These are phyloP conservation scores for Meganola albula DNA, from an alignment of 2,888 invertebrate genomes.

Conservation along the genomic window DNA sequence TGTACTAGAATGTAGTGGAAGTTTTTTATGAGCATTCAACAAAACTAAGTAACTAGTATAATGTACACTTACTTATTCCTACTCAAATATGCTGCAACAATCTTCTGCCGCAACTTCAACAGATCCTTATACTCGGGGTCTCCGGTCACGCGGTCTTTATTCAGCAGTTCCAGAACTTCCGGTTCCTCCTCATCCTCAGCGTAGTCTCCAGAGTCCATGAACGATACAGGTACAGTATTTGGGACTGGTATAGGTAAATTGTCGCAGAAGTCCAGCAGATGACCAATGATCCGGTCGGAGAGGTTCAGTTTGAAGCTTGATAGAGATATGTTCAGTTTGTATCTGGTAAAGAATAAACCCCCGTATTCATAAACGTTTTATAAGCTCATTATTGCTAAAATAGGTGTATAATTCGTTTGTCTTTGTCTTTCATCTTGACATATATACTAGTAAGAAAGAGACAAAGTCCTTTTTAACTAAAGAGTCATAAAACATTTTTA, in stretches of 20 bases:
- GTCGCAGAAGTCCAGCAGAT: slow-evolving; percentile 80
- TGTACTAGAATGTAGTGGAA: no score
- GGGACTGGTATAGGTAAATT: slow-evolving; percentile 66
- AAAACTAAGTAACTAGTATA: no score
- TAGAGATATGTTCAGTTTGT: slow-evolving; percentile 85
- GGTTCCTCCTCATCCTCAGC: slow-evolving; percentile 52
- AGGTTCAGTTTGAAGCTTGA: slow-evolving; percentile 85
- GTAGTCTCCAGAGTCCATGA: slow-evolving; percentile 65
- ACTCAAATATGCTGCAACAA: slow-evolving; percentile 62
- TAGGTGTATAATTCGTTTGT: no score
- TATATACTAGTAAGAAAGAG: no score
- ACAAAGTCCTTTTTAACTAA: no score
- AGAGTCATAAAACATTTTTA: no score
- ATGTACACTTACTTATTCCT: slow-evolving; percentile 55
- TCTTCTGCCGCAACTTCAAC: slow-evolving; percentile 57
- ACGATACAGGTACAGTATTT: slow-evolving; percentile 66
- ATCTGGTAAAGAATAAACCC: no score
- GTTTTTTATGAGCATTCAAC: neutral
- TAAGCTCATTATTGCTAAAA: no score
- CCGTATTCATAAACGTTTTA: no score
- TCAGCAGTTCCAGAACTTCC: slow-evolving; percentile 40
- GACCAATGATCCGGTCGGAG: slow-evolving; percentile 83
- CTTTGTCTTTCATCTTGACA: no score
- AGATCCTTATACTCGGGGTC: slow-evolving; percentile 62
- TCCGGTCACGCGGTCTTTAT: slow-evolving; percentile 47